Evolutionary conservation across 2,888 invertebrate species (phyloP).

Genomic region (Athalia circularis): DNA sequence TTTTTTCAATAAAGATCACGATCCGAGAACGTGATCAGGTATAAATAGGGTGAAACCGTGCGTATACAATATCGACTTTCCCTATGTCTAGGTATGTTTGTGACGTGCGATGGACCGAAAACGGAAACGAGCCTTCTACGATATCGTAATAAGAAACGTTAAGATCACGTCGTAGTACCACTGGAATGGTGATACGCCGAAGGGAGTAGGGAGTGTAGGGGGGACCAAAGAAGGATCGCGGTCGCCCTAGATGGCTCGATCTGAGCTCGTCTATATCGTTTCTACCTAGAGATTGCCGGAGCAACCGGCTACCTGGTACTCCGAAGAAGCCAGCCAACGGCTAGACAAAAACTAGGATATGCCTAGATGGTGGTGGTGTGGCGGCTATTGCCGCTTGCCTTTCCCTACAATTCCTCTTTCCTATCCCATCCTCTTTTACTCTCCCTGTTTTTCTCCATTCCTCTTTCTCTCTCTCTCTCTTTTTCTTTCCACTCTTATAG

Average conservation of each 20-base stretch:
- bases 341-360: constrained; percentile 70
- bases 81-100: background rate
- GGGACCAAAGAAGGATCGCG: constrained; percentile 55
- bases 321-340: constrained; percentile 43
- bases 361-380: constrained; percentile 63
- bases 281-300: constrained; percentile 41
- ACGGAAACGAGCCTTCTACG: background rate
- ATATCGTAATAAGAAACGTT: constrained; percentile 31
- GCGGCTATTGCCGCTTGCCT: background rate
- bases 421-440: background rate
- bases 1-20: too few relatives aligned
- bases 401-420: background rate
- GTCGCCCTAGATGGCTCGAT: constrained; percentile 67
- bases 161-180: constrained; percentile 13
- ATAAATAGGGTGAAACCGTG: too few relatives aligned
- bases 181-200: too few relatives aligned
- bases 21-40: too few relatives aligned
- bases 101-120: background rate
- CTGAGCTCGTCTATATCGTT: constrained; percentile 47
- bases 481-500: background rate
- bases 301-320: constrained; percentile 24
- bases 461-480: background rate
- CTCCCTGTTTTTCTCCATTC: background rate
- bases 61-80: background rate
- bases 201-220: background rate